phyloP scores from a whole-genome alignment of 2,888 invertebrate species.

The Plagiodera versicolora region DNA sequence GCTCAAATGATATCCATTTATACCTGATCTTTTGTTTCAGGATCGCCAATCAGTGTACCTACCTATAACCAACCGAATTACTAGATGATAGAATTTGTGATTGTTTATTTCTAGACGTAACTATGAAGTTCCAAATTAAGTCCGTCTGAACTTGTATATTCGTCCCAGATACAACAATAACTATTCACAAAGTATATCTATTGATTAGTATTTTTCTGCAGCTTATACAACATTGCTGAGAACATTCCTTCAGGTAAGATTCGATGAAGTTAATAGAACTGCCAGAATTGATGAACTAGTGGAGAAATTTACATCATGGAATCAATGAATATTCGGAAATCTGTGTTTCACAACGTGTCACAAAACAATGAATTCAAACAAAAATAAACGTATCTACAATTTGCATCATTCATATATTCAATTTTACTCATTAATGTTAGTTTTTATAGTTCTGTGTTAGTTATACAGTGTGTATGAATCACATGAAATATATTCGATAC shows the following conservation, averaged over 20 bases:
- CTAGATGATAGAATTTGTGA: conserved; percentile 34
- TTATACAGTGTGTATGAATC: no score
- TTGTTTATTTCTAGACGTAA: conserved; percentile 28
- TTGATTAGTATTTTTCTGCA: conserved; percentile 21
- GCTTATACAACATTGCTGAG: background rate
- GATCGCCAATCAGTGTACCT: conserved; percentile 32
- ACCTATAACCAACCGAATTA: conserved; percentile 35
- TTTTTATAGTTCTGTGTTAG: no score
- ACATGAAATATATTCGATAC: no score
- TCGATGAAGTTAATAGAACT: no score
- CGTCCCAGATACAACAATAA: conserved; percentile 42
- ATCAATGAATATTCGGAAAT: no score
- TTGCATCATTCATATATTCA: no score
- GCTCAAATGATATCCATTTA: background rate
- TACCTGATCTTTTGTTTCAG: conserved; percentile 37
- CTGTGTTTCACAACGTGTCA: no score
- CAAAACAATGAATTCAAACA: no score
- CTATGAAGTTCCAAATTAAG: conserved; percentile 35
- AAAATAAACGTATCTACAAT: no score
- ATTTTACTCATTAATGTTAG: no score
- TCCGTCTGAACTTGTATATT: conserved; percentile 41
- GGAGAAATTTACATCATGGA: no score
- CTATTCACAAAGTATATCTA: background rate
- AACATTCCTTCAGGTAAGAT: background rate
- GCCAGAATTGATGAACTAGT: no score